Evolutionary conservation across 2,888 invertebrate species (phyloP).

Genomic region (Stegana nigrithorax): DNA sequence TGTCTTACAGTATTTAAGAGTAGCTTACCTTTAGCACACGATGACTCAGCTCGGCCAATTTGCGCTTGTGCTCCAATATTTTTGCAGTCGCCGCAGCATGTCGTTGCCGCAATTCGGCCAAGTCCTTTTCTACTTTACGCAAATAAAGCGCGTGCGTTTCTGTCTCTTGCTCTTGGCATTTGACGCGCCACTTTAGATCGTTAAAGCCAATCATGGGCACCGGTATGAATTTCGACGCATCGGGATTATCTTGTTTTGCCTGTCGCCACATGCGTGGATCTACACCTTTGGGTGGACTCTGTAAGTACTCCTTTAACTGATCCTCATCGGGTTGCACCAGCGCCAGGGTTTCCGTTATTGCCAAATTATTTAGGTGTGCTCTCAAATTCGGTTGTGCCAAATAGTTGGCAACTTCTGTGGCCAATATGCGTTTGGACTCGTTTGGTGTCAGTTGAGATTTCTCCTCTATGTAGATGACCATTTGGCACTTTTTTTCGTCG

Average conservation of each 20-base stretch:
- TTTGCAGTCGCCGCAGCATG: slow-evolving; percentile 85
- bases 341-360: slow-evolving; percentile 78
- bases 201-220: slow-evolving; percentile 93
- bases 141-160: slow-evolving; percentile 84
- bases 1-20: too few relatives aligned
- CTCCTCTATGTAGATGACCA: slow-evolving; percentile 80
- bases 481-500: slow-evolving; percentile 83
- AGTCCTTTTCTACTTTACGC: slow-evolving; percentile 81
- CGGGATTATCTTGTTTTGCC: slow-evolving; percentile 95
- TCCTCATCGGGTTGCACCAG: slow-evolving; percentile 82
- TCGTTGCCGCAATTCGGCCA: slow-evolving; percentile 82
- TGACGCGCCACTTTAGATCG: slow-evolving; percentile 82
- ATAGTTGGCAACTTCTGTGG: slow-evolving; percentile 78
- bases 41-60: slow-evolving; percentile 85
- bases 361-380: slow-evolving; percentile 78
- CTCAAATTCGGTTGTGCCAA: slow-evolving; percentile 79
- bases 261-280: slow-evolving; percentile 95
- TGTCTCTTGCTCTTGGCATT: slow-evolving; percentile 87
- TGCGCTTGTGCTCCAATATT: slow-evolving; percentile 84
- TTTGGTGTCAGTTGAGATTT: slow-evolving; percentile 74
- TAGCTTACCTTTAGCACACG: slow-evolving; percentile 79
- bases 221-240: slow-evolving; percentile 89
- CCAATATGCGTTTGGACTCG: slow-evolving; percentile 77
- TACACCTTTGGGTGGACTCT: slow-evolving; percentile 91
- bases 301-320: slow-evolving; percentile 87